Conservation (phyloP, 2,888 invertebrate species). For the Apodemia hepburni region DNA sequence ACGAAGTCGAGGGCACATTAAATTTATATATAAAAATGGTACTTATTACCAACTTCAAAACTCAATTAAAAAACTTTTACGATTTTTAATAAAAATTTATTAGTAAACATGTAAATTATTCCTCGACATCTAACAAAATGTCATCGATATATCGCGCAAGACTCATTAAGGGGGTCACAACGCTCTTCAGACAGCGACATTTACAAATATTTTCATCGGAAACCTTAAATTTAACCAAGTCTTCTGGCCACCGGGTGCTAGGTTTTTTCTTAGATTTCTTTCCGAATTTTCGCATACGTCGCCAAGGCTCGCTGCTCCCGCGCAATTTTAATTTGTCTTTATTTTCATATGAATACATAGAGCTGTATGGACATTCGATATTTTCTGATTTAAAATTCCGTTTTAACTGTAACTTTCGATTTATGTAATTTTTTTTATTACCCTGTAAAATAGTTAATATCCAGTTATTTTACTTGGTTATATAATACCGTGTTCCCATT, state of each 20-base stretch:
- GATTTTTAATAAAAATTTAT: constrained; percentile 8
- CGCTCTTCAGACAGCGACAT: constrained; percentile 39
- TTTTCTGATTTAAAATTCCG: constrained; percentile 39
- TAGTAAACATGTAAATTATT: constrained; percentile 28
- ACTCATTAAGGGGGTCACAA: constrained; percentile 52
- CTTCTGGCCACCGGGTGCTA: neutral
- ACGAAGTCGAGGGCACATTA: too few relatives aligned
- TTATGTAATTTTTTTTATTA: constrained; percentile 18
- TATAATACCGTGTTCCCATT: too few relatives aligned
- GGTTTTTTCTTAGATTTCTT: neutral
- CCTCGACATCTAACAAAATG: constrained; percentile 48
- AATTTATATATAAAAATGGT: neutral
- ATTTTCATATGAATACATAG: constrained; percentile 33
- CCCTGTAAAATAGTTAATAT: neutral
- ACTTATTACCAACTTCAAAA: too few relatives aligned
- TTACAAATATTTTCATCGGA: constrained; percentile 29
- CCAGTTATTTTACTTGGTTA: too few relatives aligned
- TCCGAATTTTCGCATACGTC: constrained; percentile 25
- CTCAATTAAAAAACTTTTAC: neutral
- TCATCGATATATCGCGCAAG: constrained; percentile 54
- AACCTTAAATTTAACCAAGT: constrained; percentile 15
- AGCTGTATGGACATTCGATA: constrained; percentile 35
- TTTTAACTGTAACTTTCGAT: constrained; percentile 22
- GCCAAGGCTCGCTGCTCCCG: constrained; percentile 43
- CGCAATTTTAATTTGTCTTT: constrained; percentile 29